phyloP scores from a whole-genome alignment of 2,113 vertebrate species.

The Pedionomus torquatus region DNA sequence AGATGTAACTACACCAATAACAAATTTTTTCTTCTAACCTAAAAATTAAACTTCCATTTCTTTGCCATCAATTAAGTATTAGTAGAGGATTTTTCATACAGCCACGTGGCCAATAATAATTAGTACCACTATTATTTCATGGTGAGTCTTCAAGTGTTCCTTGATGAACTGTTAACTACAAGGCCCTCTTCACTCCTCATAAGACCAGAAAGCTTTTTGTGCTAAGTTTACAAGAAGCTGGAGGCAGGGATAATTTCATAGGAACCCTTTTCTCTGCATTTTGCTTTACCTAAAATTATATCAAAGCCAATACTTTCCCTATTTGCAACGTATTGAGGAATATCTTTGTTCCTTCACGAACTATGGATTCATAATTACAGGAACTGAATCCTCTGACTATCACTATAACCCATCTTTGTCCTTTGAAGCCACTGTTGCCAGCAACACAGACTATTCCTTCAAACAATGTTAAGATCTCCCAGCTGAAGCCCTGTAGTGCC shows the following conservation, averaged over 20 bases:
- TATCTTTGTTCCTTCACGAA: not conserved
- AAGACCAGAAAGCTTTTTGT: not conserved
- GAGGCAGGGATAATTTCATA: not conserved
- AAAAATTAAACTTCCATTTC: not conserved
- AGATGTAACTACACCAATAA: not conserved
- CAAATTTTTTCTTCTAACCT: not conserved
- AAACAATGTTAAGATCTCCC: not conserved
- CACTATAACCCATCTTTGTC: not conserved
- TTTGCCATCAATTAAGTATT: not conserved
- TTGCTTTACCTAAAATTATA: not conserved
- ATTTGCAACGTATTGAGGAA: not conserved
- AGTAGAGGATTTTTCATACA: not conserved
- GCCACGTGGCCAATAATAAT: not conserved
- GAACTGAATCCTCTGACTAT: not conserved
- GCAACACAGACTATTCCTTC: not conserved
- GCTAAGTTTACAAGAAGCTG: not conserved
- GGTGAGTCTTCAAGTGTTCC: not conserved
- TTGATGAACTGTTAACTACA: not conserved
- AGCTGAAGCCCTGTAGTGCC: not conserved
- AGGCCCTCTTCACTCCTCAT: not conserved
- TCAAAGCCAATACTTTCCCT: not conserved
- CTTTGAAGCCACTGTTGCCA: not conserved
- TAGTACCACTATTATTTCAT: not conserved
- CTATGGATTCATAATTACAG: not conserved
- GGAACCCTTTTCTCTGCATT: not conserved